Percentiles rank a stretch among this genome's conserved stretches.
These are phyloP conservation scores for Cryptosula pallasiana DNA, from an alignment of 2,888 invertebrate species.

Conservation along the genomic window DNA sequence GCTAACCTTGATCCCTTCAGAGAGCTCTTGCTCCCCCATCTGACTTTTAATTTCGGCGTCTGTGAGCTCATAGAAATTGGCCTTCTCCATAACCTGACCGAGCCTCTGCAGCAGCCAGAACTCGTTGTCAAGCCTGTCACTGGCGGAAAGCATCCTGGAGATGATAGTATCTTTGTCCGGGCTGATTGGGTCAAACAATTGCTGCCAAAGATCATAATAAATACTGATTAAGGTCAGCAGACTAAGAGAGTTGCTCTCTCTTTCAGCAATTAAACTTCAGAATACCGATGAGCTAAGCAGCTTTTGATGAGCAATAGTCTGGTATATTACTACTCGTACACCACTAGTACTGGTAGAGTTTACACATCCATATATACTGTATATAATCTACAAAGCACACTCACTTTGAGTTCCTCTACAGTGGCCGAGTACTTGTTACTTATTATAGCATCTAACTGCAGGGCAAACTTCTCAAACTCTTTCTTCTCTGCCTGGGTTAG, in stretches of 20 bases:
- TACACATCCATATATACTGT: not conserved
- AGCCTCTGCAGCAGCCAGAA: conserved; percentile 49
- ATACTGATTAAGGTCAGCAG: not conserved
- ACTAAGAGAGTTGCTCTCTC: not conserved
- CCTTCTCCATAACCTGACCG: conserved; percentile 43
- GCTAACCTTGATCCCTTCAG: conserved; percentile 43
- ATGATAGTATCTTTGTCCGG: conserved; percentile 51
- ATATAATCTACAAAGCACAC: not conserved
- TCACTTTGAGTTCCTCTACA: conserved; percentile 47
- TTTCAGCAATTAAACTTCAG: not conserved
- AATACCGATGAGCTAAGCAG: not conserved
- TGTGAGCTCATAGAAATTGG: conserved; percentile 48
- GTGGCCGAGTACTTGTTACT: conserved; percentile 47
- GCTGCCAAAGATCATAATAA: conserved; percentile 33
- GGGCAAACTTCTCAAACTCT: conserved; percentile 44
- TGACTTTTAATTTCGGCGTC: conserved; percentile 34
- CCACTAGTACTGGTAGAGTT: no score
- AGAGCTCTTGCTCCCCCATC: conserved; percentile 38
- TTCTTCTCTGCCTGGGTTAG: conserved; percentile 37
- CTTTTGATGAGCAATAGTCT: not conserved
- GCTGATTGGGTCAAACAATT: conserved; percentile 50
- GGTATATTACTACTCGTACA: no score
- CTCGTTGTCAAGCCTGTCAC: conserved; percentile 49
- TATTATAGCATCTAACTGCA: conserved; percentile 43
- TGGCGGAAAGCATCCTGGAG: conserved; percentile 38